Evolutionary conservation across 1,140 invertebrate genomes (phyloP), one percentile per base, ranked within the genome.

Genomic region (Drosophila pseudoobscura): DNA sequence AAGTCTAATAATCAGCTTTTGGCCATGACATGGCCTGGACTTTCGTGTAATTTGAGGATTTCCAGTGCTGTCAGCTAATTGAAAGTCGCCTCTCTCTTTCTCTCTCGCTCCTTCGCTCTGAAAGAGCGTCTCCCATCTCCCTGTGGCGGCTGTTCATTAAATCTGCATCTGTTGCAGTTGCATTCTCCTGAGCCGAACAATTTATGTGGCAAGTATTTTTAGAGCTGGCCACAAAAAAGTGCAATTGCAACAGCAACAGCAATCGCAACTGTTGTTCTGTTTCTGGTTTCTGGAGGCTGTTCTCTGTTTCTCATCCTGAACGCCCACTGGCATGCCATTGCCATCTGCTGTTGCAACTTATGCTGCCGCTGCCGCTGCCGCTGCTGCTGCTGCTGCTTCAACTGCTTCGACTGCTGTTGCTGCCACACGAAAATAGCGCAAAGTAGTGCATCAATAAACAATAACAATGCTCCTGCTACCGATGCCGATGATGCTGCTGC

Each of bases 381-480:
- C 29, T 29, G 29, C 29, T 29, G 29, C 15, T 15, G 0, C 24
- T 0, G 1, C 20, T 20, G 20, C 20, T 20, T 1, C 6, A 8
- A 8, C 31, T 11, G 31, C 31, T 29, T 6, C 29, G 1, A 7
- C 2, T 29, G 47, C 24, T 58, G 73, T 59, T 76, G 69, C 56
- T 69, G 80, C 80, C 75, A 72, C 82, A 87, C 83, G 71, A 88
- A 87, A 87, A 87, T 88, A 88, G 83, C 83, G 83, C 82, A 87
- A 88, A 88, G 83, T 88, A 89, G 83, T 88, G 79, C 83, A 88
- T 88, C 83, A 88, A 88, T 88, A 88, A 88, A 88, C 84, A 88
- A 88, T 88, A 88, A 88, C 83, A 88, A 88, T 80, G 80, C 76
- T 60, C 79, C 78, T 66, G 55, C 8, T 45, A 31, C 11, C n/a